Evolutionary conservation across 2,888 invertebrate genomes (phyloP), one percentile per base, ranked within the genome.

Genomic region (Cistogaster globosa): DNA sequence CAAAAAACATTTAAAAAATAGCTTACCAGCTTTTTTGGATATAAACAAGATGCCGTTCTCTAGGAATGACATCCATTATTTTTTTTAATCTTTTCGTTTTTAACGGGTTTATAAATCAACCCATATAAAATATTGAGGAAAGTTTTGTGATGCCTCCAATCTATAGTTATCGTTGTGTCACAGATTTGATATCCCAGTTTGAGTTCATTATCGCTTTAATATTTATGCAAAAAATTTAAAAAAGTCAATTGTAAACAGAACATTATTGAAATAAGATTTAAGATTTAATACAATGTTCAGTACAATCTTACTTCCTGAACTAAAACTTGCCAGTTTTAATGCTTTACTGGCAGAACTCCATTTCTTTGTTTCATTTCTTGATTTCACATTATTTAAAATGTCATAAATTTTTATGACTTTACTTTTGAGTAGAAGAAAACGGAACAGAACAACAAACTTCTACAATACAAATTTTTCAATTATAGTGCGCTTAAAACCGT

Each of bases 331-430:
- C 48, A 32, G 4, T 5, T 48, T 72, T 26, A 11, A 51, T 6
- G 32, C 18, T 11, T 18, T 72, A 60, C n/a, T 67, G 38, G 7
- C 38, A 12, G 4, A 42, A 42, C 0, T 11, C 1, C 2, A 1
- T 42, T 12, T 42, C 12, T 42, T 45, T 57, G 4, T 67, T 20
- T 76, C 80, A 80, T 32, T 3, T 84, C 76, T 79, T 76, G 72
- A 84, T 76, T 84, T 84, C 68, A 58, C 75, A 69, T 80, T 51
- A 71, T 60, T 71, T 48, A 18, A 76, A 72, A 69, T 18, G 45
- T 38, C 22, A 72, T 80, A 80, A 72, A 84, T 80, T 79, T 84
- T 84, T 84, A 84, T 79, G 75, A 48, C 71, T 84, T 84, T 65
- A 80, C 72, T 83, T 32, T 68, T 38, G 36, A 55, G n/a, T 32